Evolutionary conservation across 2,888 invertebrate genomes (phyloP), one percentile per base, ranked within the genome.

Genomic region (Meganola albula): DNA sequence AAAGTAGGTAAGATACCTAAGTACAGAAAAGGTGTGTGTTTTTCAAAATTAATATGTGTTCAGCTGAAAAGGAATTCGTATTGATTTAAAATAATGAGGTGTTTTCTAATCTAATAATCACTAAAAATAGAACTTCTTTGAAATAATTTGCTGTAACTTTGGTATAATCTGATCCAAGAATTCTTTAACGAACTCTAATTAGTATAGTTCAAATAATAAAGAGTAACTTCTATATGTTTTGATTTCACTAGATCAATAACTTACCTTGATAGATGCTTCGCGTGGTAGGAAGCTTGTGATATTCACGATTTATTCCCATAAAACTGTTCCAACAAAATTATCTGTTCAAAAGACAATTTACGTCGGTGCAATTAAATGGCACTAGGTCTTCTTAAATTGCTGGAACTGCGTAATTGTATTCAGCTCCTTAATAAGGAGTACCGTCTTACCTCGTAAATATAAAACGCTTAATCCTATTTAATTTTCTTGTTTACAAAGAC

Each of bases 391-490:
- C 71, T 69, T 71, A 73, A 76, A 74, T 74, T 71, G 72, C 71
- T 72, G 65, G 65, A 59, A 72, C 66, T 72, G 72, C 65, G 71
- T 76, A 78, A 78, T 78, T 76, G 76, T 78, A 73, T 74, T 74
- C 63, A n/a, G 37, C 59, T 60, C 60, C 63, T 71, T 74, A 74
- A 68, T 74, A 71, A 73, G 69, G 63, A 72, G 63, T 58, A 66
- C 61, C 66, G 62, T 63, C 64, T 73, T 69, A 68, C 67, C 65
- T 74, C 73, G 72, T 73, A 74, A 74, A 75, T 72, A 74, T 68
- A 73, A 74, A 68, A 62, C 61, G 53, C 38, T 74, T 73, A 64
- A 74, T 74, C 67, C 57, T 55, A 54, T 69, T 73, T 68, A 63
- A 73, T 73, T 74, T 72, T 63, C 60, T 70, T 74, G 69, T 73